Evolutionary conservation across 2,888 invertebrate species (phyloP).

Genomic region (Habroteleia sp.): DNA sequence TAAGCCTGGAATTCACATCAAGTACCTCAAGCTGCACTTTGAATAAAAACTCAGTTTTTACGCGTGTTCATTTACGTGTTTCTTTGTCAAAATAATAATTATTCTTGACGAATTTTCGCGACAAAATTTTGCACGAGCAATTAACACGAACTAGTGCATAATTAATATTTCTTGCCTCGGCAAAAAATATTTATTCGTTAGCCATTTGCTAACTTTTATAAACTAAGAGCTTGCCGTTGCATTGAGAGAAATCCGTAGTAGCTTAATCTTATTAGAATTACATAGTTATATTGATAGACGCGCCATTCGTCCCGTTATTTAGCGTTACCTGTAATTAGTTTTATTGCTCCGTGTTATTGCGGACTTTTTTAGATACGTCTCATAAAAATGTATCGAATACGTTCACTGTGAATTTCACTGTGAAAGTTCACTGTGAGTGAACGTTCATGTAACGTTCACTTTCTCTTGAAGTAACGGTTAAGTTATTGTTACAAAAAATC

Average conservation of each 20-base stretch:
- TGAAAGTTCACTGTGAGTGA: background rate
- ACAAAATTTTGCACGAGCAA: constrained; percentile 38
- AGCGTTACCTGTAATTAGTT: constrained; percentile 8
- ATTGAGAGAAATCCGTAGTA: constrained; percentile 33
- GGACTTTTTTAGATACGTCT: too few relatives aligned
- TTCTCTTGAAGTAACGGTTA: constrained; percentile 33
- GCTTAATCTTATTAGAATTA: constrained; percentile 25
- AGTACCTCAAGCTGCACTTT: constrained; percentile 63
- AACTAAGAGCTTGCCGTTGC: constrained; percentile 35
- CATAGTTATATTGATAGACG: constrained; percentile 15
- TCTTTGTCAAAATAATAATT: constrained; percentile 44
- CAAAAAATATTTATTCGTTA: constrained; percentile 40
- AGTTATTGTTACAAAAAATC: constrained; percentile 18
- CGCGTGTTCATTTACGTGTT: constrained; percentile 27
- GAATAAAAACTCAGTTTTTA: constrained; percentile 58
- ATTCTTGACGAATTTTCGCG: constrained; percentile 22
- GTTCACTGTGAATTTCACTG: too few relatives aligned
- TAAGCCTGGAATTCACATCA: constrained; percentile 65
- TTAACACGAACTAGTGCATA: constrained; percentile 24
- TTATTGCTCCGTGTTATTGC: constrained; percentile 9
- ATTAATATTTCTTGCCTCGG: constrained; percentile 37
- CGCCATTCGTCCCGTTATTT: constrained; percentile 6
- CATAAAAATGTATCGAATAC: too few relatives aligned
- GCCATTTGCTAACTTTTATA: constrained; percentile 16
- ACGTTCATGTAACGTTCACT: background rate